Base-by-base conservation (phyloP, 2,888 invertebrate species). In the Eristalinus sepulchralis region DNA sequence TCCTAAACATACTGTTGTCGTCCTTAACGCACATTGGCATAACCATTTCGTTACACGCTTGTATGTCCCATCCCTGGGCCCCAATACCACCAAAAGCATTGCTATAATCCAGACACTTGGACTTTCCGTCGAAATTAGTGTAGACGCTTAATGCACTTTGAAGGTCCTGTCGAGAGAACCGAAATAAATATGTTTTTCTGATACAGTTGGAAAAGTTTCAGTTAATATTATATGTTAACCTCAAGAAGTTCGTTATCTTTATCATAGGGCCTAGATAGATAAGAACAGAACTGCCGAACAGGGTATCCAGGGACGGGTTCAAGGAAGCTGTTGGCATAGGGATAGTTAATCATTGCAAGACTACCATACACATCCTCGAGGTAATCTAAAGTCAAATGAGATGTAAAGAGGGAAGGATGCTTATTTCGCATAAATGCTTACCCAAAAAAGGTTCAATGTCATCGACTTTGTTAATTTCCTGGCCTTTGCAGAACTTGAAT, bases 11-110 rank as follows among this genome's bases (percentile, higher is more conserved):
- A 90, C 97, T 97, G 10, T 94, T 93, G 1, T 93, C 92, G 55
- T 96, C 97, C 88, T 95, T 95, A 9, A 95, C 93, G 92, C 99
- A 99, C 94, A 97, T 95, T 0, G 99, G 99, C 97, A 98, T 98
- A 82, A 98, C 96, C 97, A 99, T 98, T 93, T 99, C 99, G 27
- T 98, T 98, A 91, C 99, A 99, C 0, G 96, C 94, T 94, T 98
- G 97, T 91, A 96, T 97, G 88, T 95, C 93, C 98, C 98, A 98
- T 0, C 96, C 97, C 5, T 91, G 88, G 13, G 95, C 95, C 13
- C 96, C 96, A 6, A 97, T 91, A 80, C 93, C 92, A 22, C 93
- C 93, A 63, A 94, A 94, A 27, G 95, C 93, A 13, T 94, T 93
- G 36, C 94, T 93, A 82, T 94, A 94, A 90, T 96, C 93, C 20